These are phyloP conservation scores for Philaethria dido DNA, from an alignment of 2,888 invertebrate species.

Conservation along the genomic window DNA sequence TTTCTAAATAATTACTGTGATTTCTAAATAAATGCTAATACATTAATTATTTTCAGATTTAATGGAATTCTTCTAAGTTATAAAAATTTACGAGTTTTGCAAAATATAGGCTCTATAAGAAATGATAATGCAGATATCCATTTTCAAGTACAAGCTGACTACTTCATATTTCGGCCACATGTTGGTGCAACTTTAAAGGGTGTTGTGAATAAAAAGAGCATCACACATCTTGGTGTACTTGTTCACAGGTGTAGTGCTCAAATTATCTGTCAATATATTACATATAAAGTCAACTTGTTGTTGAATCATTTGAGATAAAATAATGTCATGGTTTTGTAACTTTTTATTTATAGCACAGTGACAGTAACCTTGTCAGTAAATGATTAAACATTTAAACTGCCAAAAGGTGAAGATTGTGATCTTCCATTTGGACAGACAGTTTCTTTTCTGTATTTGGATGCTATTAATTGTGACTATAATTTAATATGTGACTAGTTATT, in stretches of 20 bases:
- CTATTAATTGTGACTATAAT: neutral
- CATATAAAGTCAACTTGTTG: too few species aligned
- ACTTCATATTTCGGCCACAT: constrained; percentile 85
- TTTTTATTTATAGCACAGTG: neutral
- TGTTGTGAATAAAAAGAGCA: constrained; percentile 86
- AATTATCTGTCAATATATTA: neutral
- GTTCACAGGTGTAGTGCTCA: constrained; percentile 80
- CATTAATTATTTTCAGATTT: constrained; percentile 76
- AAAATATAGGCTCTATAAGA: constrained; percentile 82
- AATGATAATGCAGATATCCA: constrained; percentile 86
- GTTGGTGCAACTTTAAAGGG: constrained; percentile 85
- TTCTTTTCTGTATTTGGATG: neutral
- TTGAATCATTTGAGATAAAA: too few species aligned
- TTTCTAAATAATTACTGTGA: neutral
- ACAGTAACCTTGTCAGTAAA: neutral
- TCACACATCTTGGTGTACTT: constrained; percentile 87
- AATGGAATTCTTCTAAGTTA: constrained; percentile 87
- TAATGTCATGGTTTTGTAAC: too few species aligned
- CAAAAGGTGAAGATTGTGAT: neutral
- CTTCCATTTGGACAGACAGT: too few species aligned
- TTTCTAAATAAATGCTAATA: neutral
- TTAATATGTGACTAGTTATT: too few species aligned
- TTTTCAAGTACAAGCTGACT: constrained; percentile 87
- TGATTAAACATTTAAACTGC: neutral
- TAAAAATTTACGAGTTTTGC: constrained; percentile 85